Evolutionary conservation across 2,113 vertebrate genomes (phyloP), one percentile per base, ranked within the genome.

Genomic region (Isichthys henryi): DNA sequence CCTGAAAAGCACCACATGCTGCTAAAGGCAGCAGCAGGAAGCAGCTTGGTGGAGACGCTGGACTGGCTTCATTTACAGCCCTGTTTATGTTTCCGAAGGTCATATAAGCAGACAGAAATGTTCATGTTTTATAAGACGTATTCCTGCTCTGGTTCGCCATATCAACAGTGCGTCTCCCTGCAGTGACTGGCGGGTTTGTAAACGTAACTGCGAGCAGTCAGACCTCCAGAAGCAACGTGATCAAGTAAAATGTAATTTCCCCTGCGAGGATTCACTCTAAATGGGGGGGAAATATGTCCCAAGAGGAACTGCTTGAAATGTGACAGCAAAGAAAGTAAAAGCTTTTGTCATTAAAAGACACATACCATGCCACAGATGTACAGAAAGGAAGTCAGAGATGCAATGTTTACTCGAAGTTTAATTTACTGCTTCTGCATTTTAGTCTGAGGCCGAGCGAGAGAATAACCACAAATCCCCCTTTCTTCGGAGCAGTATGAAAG

Each of bases 181-280:
- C 74, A 39, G 5, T 77, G 74, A 77, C 31, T 6, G 1, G 35
- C 35, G 15, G 35, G 27, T 74, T 74, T 35, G 66, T 74, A 74
- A 74, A 35, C 10, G 39, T 43, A 82, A 82, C 35, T 39, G 77
- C 5, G 17, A 21, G 35, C 35, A 46, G 45, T 84, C 45, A 46
- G 45, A 84, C 7, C 83, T 53, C n/a, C 19, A 35, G 5, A 31
- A 87, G 49, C n/a, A 87, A 31, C n/a, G 17, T 19, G 23, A 87
- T 56, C 2, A 87, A 27, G 31, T 53, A 56, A 39, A 87, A 87
- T 87, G 85, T 95, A 92, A 95, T 95, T 95, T 96, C 94, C 94
- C 94, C 91, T 91, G 94, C 93, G 94, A 91, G 94, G 94, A 94
- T 92, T 93, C 93, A 94, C 92, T 95, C 94, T 94, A 95, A 95